Evolutionary conservation across 2,888 invertebrate genomes (phyloP).

Genomic region (Spicauda simplicius): DNA sequence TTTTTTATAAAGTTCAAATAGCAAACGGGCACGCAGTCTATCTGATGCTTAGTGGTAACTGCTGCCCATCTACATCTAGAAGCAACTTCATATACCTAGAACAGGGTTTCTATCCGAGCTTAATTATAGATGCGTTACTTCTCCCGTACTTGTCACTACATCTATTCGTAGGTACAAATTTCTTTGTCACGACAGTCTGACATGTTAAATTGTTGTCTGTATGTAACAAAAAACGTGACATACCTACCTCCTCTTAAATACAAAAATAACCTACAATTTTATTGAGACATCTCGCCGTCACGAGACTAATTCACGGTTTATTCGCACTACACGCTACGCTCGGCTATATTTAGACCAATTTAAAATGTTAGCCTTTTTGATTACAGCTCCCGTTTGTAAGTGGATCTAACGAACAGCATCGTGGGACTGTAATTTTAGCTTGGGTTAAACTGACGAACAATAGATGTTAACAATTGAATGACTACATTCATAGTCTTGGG

Average conservation of each 20-base stretch:
- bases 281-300: slow-evolving; percentile 59
- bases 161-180: no score
- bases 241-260: slow-evolving; percentile 36
- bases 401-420: slow-evolving; percentile 53
- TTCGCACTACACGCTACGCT: slow-evolving; percentile 53
- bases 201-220: no score
- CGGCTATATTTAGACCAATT: slow-evolving; percentile 75
- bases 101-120: no score
- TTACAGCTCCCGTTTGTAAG: slow-evolving; percentile 54
- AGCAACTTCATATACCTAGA: no score
- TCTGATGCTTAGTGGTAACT: no score
- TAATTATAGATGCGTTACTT: no score
- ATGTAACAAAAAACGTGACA: background rate
- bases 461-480: slow-evolving; percentile 50
- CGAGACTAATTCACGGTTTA: slow-evolving; percentile 66
- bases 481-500: background rate
- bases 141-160: no score
- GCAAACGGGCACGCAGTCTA: no score
- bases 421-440: slow-evolving; percentile 64
- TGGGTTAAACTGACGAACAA: slow-evolving; percentile 58
- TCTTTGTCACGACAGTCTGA: no score
- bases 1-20: no score
- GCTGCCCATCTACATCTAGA: no score
- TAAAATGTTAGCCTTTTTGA: slow-evolving; percentile 68
- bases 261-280: slow-evolving; percentile 68